Percentiles rank a stretch among this genome's conserved stretches.
These are phyloP conservation scores for Prionace glauca DNA, from an alignment of 2,797 vertebrate genomes.

Conservation along the genomic window DNA sequence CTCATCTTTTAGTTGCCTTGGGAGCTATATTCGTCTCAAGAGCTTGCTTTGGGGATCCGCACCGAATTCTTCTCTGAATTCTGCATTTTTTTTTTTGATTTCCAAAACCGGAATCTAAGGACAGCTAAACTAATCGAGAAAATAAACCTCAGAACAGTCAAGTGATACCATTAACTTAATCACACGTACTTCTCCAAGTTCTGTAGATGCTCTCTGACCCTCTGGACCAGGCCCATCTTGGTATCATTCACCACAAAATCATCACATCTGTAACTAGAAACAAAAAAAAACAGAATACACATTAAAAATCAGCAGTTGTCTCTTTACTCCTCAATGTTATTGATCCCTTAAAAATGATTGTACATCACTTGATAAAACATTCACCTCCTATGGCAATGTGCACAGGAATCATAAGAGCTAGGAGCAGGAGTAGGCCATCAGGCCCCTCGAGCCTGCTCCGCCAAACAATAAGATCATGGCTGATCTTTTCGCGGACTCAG, in stretches of 20 bases:
- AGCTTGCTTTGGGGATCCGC: background rate
- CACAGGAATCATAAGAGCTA: background rate
- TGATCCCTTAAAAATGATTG: background rate
- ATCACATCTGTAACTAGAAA: conserved; percentile 90
- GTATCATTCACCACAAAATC: conserved; percentile 97
- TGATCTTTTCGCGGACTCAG: too few species aligned
- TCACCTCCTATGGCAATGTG: background rate
- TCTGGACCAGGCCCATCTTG: conserved; percentile 88
- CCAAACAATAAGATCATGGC: too few species aligned
- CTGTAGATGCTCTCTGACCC: conserved; percentile 90
- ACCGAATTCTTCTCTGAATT: background rate
- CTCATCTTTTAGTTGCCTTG: background rate
- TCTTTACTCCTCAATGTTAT: background rate
- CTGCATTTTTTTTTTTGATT: background rate
- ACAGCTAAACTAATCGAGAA: background rate
- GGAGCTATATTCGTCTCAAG: background rate
- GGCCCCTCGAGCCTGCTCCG: too few species aligned
- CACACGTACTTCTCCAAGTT: conserved; percentile 90
- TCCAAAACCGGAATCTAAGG: background rate
- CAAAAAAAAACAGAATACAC: conserved; percentile 41
- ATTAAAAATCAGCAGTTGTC: background rate
- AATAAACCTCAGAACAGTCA: background rate
- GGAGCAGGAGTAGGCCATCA: too few species aligned
- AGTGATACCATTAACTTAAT: conserved; percentile 4
- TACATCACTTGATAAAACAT: background rate